A percentile compares a stretch with the other conserved stretches of the same genome.
Evolutionary conservation across 1,140 invertebrate genomes (phyloP).

Genomic region (Aphelinus certus): DNA sequence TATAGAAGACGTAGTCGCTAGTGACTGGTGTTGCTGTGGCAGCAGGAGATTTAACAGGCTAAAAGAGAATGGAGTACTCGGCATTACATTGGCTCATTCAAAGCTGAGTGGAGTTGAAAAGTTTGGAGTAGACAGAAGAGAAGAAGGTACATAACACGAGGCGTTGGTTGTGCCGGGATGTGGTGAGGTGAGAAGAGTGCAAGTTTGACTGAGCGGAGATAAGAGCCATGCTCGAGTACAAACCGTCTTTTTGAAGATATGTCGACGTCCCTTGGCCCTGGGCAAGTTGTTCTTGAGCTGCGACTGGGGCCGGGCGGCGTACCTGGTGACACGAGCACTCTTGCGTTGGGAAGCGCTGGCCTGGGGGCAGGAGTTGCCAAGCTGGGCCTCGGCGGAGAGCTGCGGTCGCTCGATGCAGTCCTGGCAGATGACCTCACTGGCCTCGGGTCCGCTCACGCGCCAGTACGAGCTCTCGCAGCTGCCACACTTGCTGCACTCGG

Average conservation of each 20-base stretch:
- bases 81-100: neutral
- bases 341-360: slow-evolving; percentile 53
- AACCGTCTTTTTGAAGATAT: slow-evolving; percentile 82
- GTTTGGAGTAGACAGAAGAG: slow-evolving; percentile 20
- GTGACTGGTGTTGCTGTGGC: slow-evolving; percentile 83
- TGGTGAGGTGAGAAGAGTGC: too few relatives aligned
- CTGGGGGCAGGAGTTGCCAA: slow-evolving; percentile 30
- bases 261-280: slow-evolving; percentile 78
- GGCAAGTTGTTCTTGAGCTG: slow-evolving; percentile 60
- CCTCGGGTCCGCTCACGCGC: slow-evolving; percentile 68
- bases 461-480: slow-evolving; percentile 70
- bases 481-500: slow-evolving; percentile 71
- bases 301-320: slow-evolving; percentile 58
- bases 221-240: neutral
- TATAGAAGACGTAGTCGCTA: slow-evolving; percentile 83
- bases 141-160: neutral
- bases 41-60: slow-evolving; percentile 81
- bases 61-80: slow-evolving; percentile 43
- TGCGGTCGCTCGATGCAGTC: slow-evolving; percentile 67
- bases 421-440: slow-evolving; percentile 70
- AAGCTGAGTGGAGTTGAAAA: neutral
- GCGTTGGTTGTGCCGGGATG: too few relatives aligned
- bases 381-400: slow-evolving; percentile 38
- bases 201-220: too few relatives aligned
- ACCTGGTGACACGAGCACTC: slow-evolving; percentile 68